phyloP scores from a whole-genome alignment of 2,113 vertebrate species.

The Tautogolabrus adspersus region DNA sequence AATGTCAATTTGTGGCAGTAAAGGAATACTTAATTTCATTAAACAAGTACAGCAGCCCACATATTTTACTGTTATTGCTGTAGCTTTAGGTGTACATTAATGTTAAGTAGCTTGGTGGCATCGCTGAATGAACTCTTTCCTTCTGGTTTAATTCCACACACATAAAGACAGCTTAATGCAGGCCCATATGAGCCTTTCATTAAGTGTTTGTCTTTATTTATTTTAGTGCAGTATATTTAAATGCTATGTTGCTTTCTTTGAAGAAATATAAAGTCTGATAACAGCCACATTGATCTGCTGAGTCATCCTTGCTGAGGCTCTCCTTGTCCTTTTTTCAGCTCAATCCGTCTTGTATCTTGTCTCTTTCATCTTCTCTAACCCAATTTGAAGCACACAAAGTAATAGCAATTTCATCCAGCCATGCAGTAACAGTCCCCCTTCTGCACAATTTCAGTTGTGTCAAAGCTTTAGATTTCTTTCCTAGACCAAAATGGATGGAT shows the following conservation, averaged over 20 bases:
- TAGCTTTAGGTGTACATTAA: conserved; percentile 49
- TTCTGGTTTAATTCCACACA: conserved; percentile 19
- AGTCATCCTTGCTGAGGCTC: neutral
- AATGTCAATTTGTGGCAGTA: neutral
- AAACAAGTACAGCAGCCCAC: neutral
- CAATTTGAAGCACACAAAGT: conserved; percentile 1
- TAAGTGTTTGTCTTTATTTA: neutral
- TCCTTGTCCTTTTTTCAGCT: neutral
- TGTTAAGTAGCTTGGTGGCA: conserved; percentile 28
- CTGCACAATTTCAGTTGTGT: neutral
- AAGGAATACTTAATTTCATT: neutral
- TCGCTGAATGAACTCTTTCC: conserved; percentile 8
- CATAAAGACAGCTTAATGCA: neutral
- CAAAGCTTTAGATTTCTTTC: neutral
- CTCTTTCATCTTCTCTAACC: conserved; percentile 11
- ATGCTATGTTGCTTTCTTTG: neutral
- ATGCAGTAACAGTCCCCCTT: neutral
- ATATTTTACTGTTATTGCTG: conserved; percentile 43
- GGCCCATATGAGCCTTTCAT: neutral
- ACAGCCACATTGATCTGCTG: neutral
- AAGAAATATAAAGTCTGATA: neutral
- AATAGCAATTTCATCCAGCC: conserved; percentile 19
- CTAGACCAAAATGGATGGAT: neutral
- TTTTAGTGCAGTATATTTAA: neutral
- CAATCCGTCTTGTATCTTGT: neutral